Evolutionary conservation across 2,113 vertebrate species (phyloP), one percentile per base, ranked within the genome.

Genomic region (Poicephalus meyeri): DNA sequence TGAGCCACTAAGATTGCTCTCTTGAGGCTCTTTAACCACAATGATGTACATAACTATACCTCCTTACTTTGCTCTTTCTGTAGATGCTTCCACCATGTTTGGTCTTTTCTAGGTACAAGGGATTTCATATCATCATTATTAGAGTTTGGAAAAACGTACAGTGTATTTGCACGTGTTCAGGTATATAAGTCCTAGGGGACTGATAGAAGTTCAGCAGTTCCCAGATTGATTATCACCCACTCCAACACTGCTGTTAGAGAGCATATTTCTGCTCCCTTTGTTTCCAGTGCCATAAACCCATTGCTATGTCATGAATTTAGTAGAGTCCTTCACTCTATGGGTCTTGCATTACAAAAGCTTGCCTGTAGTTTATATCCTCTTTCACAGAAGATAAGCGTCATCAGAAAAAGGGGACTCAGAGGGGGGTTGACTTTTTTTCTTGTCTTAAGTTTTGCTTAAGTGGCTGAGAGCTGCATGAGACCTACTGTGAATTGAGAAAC

Each of bases 131-230:
- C 90, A 76, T 93, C 68, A 84, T 94, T 91, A 94, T 91, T 89
- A 91, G 88, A 74, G 31, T 28, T 16, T 87, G 80, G 91, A 94
- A 93, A 90, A 97, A 64, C 77, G 94, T 55, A 19, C n/a, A 41
- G 68, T 88, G 33, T 95, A 95, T 97, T 97, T 96, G 84, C 95
- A 94, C 37, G 3, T 92, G 95, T 97, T 93, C 85, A 90, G 79
- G 84, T 91, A 89, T 49, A 68, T 88, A 97, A 96, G 93, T 83
- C 95, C 90, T 95, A 53, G 50, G 97, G 97, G 97, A 97, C 89
- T 23, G 46, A 95, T 69, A 96, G 95, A 97, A 97, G 93, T 97
- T 97, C 95, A 97, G 94, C 95, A 92, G 95, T 97, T 97, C 97
- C 96, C 89, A 96, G 88, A 84, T 55, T 96, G 91, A 96, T 98